These are phyloP conservation scores for Myotis brandtii DNA, from an alignment of 2,113 vertebrate species.

Conservation along the genomic window DNA sequence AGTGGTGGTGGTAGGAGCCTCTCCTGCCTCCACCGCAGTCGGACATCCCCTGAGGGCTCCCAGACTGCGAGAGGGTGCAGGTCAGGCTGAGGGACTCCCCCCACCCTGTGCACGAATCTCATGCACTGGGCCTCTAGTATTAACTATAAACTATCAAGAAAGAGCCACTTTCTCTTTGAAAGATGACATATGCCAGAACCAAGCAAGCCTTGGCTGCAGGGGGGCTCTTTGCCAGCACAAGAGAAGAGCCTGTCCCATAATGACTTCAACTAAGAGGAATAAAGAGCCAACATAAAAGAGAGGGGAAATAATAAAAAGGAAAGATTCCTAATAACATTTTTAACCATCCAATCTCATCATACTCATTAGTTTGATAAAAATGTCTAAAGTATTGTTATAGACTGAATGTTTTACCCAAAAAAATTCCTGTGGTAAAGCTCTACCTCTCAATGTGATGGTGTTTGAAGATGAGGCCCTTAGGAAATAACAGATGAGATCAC, in stretches of 20 bases:
- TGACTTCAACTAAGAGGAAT: neutral
- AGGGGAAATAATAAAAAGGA: neutral
- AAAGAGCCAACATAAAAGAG: neutral
- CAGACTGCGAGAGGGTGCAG: too few species aligned
- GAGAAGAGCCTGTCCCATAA: neutral
- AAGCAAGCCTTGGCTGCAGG: neutral
- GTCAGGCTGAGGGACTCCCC: too few species aligned
- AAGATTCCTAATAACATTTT: neutral
- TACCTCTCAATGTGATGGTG: neutral
- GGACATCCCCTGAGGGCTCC: too few species aligned
- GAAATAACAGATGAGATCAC: neutral
- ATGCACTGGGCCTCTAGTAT: neutral
- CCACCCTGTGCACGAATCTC: too few species aligned
- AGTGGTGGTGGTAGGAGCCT: too few species aligned
- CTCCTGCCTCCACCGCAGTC: too few species aligned
- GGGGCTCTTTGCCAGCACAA: neutral
- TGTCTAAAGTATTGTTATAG: neutral
- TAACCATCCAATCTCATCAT: neutral
- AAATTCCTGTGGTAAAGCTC: neutral
- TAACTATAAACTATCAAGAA: neutral
- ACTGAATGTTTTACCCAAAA: neutral
- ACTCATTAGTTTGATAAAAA: neutral
- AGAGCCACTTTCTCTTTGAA: constrained; percentile 7
- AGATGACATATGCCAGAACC: neutral
- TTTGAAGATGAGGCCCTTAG: neutral